Base-by-base conservation (phyloP, 30 jellyfish, hydroid and myxozoan species). In the Turritopsis rubra region DNA sequence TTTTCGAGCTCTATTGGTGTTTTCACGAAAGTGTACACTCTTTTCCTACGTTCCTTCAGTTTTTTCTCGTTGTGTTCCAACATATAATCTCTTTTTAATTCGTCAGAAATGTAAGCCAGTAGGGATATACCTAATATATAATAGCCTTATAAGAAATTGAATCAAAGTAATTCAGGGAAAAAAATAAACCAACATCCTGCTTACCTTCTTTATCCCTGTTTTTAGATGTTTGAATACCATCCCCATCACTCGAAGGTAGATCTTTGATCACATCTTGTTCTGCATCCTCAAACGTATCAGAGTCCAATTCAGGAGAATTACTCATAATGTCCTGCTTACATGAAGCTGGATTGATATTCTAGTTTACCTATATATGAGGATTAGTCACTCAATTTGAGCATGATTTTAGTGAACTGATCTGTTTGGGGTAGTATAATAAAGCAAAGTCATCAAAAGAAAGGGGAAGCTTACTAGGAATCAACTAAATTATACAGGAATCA, bases 1-100 rank as follows among this genome's bases (percentile, higher is more conserved):
- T 93, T 93, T 70, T 93, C 98, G 53, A 93, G 96, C 71, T 93
- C 96, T 79, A 91, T 81, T 25, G 98, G 98, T 72, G 98, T 93
- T 71, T 93, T 85, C 93, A 93, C 89, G 71, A 93, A 88, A 1
- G 98, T 93, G 84, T 93, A 93, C n/a, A 93, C 96, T 52, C 98
- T 73, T 29, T 88, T 93, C 79, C 98, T 54, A 52, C 98, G 83
- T 72, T 93, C 98, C 29, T 87, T 77, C 52, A 93, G 87, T 52
- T 93, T 93, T 65, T 93, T 82, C 81, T 93, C 98, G 79, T 93
- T 93, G 31, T 53, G 85, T 53, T 88, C 96, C 73, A 93, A 73
- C 86, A 93, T 23, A 74, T 93, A 88, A 83, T 93, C 98, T 75
- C 96, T 65, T 73, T 83, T 75, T 29, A 93, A 77, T 75, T 87